These are phyloP conservation scores for Nebria salina DNA, from an alignment of 2,888 invertebrate species.

Conservation along the genomic window DNA sequence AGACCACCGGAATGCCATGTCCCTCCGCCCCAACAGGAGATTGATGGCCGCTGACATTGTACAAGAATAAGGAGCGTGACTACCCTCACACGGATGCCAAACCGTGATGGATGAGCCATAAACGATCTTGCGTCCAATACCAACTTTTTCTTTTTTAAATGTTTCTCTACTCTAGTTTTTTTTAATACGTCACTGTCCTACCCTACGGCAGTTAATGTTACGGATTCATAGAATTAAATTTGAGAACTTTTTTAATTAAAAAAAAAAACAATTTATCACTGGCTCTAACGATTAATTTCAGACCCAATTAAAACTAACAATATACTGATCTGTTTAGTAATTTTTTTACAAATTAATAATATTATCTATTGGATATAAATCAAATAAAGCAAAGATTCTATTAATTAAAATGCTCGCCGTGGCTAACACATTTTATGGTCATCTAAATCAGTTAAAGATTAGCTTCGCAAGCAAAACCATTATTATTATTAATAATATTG, in stretches of 20 bases:
- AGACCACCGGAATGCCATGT: conserved; percentile 40
- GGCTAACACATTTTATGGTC: neutral
- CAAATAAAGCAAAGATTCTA: neutral
- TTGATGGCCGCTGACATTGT: conserved; percentile 40
- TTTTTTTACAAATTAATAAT: neutral
- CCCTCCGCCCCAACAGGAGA: conserved; percentile 31
- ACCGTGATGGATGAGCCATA: conserved; percentile 45
- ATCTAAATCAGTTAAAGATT: too few species aligned
- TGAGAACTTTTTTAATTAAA: neutral
- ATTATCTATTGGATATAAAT: neutral
- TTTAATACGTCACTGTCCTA: conserved; percentile 44
- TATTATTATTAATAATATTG: neutral
- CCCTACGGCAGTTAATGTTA: conserved; percentile 19
- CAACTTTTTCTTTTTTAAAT: conserved; percentile 2
- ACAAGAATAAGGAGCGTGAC: conserved; percentile 32
- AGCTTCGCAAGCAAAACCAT: too few species aligned
- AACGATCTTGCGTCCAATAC: conserved; percentile 25
- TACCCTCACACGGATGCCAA: conserved; percentile 35
- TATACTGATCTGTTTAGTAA: neutral
- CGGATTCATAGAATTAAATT: neutral
- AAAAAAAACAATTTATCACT: neutral
- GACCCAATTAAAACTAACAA: neutral
- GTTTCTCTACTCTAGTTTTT: conserved; percentile 8
- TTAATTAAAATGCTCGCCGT: neutral
- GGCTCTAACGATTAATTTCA: neutral